Base-by-base conservation (phyloP, 53 echinoderm and acorn worm species). In the Paracentrotus lividus region DNA sequence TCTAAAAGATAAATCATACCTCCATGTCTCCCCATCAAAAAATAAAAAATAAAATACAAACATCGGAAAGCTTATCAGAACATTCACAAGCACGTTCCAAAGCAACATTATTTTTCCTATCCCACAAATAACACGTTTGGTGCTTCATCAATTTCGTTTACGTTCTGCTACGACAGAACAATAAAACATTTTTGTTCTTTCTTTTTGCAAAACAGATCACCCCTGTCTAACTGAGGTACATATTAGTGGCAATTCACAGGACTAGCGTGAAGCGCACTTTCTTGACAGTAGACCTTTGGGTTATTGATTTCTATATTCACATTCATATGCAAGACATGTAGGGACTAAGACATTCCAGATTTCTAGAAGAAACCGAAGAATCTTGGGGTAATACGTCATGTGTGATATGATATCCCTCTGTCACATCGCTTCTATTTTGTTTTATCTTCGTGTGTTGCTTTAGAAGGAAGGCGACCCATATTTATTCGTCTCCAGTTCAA, bases 361-460 rank as follows among this genome's bases (percentile, higher is more conserved):
- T 72, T 72, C 72, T 72, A 38, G 5, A 40, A 72, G 72, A 72
- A 72, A 72, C 36, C 40, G 72, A 38, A 36, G 72, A 72, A 72
- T 15, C 72, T 6, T 36, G 36, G 5, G 20, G 72, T 32, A 72
- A 72, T 72, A 72, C 72, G 72, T 72, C 72, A 72, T 32, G 12
- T 72, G 72, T 18, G 72, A 72, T 72, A 38, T 20, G 72, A 72
- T 72, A 72, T 3, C 72, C 0, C 32, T 32, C 21, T 72, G 40
- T 72, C 72, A 72, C 36, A 32, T 72, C 72, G 14, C 72, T 16
- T 16, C 21, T 72, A 40, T 72, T 72, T 72, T 72, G 3, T 40
- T 7, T 72, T 18, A 72, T 72, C 32, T 26, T 36, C 72, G 36
- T 40, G 72, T 72, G 72, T 72, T 72, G 40, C 8, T 72, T 38